phyloP scores from a whole-genome alignment of 2,888 invertebrate genomes.

The Hemicrepidius hirtus region DNA sequence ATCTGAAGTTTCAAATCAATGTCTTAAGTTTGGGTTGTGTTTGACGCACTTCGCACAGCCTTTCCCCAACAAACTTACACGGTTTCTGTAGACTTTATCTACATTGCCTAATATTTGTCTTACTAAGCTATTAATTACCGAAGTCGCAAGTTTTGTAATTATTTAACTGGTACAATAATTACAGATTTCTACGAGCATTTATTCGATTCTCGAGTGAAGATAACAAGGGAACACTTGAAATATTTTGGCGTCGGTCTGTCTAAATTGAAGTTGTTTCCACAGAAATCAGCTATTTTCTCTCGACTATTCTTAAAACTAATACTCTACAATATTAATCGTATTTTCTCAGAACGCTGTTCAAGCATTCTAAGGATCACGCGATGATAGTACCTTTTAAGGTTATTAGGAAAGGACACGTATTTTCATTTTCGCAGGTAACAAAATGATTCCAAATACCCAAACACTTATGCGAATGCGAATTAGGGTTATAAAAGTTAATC shows the following conservation, averaged over 20 bases:
- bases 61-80: constrained; percentile 29
- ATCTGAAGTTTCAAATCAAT: constrained; percentile 37
- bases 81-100: constrained; percentile 5
- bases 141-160: constrained; percentile 22
- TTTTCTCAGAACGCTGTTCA: too few relatives aligned
- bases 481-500: neutral
- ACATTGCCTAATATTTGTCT: constrained; percentile 25
- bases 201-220: neutral
- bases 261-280: constrained; percentile 1
- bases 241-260: neutral
- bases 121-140: constrained; percentile 24
- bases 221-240: neutral
- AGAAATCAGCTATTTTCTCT: neutral
- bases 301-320: too few relatives aligned
- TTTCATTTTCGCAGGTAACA: too few relatives aligned
- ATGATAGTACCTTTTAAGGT: too few relatives aligned
- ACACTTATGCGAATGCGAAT: neutral
- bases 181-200: constrained; percentile 14
- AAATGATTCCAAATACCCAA: too few relatives aligned
- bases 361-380: too few relatives aligned
- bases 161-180: constrained; percentile 23
- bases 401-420: too few relatives aligned
- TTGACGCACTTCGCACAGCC: constrained; percentile 20
- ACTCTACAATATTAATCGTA: too few relatives aligned
- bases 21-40: constrained; percentile 29